A percentile compares a stretch with the other conserved stretches of the same genome.
Evolutionary conservation across 1,140 invertebrate species (phyloP).

Genomic region (Amphibalanus amphitrite): DNA sequence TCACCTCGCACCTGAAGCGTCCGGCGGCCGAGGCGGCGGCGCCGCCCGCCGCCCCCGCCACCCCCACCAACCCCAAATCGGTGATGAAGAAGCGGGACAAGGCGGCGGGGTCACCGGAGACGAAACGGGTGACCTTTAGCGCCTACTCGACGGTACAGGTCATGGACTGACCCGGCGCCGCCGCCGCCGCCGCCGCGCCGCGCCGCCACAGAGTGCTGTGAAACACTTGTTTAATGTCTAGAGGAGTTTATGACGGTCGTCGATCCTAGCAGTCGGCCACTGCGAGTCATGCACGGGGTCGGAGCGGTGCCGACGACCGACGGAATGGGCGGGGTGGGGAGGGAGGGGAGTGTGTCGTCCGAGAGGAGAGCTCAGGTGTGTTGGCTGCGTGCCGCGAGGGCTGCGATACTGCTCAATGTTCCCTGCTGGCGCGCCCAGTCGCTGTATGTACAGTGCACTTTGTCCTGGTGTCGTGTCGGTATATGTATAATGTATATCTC

Average conservation of each 20-base stretch:
- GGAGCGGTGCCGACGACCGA: no score
- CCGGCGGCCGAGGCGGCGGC: constrained; percentile 4
- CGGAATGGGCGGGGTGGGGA: no score
- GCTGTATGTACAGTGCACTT: neutral
- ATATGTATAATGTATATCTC: no score
- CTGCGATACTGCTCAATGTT: neutral
- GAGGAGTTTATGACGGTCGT: neutral
- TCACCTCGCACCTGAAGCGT: neutral
- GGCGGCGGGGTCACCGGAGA: constrained; percentile 10
- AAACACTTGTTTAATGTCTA: neutral
- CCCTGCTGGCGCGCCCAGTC: neutral
- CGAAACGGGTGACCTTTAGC: constrained; percentile 17
- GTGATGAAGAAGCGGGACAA: constrained; percentile 18
- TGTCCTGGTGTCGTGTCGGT: neutral
- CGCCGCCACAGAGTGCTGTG: neutral
- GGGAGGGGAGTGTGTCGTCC: no score
- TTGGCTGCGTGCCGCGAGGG: neutral
- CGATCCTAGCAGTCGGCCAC: neutral
- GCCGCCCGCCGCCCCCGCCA: no score
- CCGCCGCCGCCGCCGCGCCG: neutral
- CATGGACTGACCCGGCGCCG: constrained; percentile 12
- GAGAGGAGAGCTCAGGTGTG: neutral
- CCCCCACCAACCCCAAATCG: constrained; percentile 12
- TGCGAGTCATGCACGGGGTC: neutral
- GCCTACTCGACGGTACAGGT: constrained; percentile 18